Percentiles rank a stretch among this genome's conserved stretches.
phyloP scores from a whole-genome alignment of 30 jellyfish, hydroid and myxozoan genomes.

The Aurelia aurita complex sp. Pacific region DNA sequence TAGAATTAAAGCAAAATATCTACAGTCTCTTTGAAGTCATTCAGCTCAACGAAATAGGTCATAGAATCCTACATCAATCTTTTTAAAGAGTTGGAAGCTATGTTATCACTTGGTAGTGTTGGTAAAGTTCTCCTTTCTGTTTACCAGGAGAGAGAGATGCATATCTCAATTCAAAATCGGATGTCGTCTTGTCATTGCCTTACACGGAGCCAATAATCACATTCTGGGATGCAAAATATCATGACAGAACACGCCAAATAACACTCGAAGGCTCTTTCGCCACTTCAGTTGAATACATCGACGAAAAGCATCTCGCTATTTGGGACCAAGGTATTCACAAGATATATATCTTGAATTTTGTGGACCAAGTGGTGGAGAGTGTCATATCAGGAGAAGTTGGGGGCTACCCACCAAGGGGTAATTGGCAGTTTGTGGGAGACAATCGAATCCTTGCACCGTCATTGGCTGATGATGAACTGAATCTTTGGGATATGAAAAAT shows the following conservation, averaged over 20 bases:
- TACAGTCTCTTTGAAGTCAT: too few species aligned
- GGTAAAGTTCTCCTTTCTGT: too few species aligned
- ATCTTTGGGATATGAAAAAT: slow-evolving; percentile 64
- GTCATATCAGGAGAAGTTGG: slow-evolving; percentile 26
- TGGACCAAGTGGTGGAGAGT: slow-evolving; percentile 13
- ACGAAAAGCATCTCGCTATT: slow-evolving; percentile 40
- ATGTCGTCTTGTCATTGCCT: slow-evolving; percentile 62
- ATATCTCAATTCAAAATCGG: slow-evolving; percentile 27
- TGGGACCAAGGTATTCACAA: slow-evolving; percentile 39
- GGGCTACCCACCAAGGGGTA: slow-evolving; percentile 43
- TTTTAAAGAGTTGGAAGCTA: too few species aligned
- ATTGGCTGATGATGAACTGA: slow-evolving; percentile 20
- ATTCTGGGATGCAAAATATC: slow-evolving; percentile 58
- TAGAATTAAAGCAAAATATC: too few species aligned
- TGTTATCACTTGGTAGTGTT: too few species aligned
- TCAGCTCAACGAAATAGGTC: too few species aligned
- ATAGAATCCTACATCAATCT: too few species aligned
- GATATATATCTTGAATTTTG: slow-evolving; percentile 29
- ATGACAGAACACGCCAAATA: slow-evolving; percentile 28
- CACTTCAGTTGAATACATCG: slow-evolving; percentile 11
- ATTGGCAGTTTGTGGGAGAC: slow-evolving; percentile 52
- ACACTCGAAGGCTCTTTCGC: slow-evolving; percentile 39
- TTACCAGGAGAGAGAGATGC: slow-evolving; percentile 83
- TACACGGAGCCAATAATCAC: slow-evolving; percentile 65
- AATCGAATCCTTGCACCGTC: slow-evolving; percentile 32